Conservation (phyloP, 2,797 vertebrate species). For the Harpagifer antarcticus region DNA sequence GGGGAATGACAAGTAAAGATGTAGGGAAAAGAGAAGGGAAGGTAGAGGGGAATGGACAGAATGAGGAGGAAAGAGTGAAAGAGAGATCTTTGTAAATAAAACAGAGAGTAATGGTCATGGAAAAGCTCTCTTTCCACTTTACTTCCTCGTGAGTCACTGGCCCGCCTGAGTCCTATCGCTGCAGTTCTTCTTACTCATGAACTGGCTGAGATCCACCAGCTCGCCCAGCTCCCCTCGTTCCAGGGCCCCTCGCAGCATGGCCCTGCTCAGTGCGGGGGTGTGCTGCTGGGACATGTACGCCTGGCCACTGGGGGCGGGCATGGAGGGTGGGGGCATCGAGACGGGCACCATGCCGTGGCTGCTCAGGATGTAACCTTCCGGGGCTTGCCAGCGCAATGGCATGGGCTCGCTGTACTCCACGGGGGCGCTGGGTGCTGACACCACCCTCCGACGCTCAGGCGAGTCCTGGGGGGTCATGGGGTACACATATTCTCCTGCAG, state of each 20-base stretch:
- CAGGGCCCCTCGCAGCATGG: constrained; percentile 80
- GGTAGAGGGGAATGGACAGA: constrained; percentile 26
- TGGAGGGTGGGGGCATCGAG: constrained; percentile 72
- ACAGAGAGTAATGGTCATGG: constrained; percentile 52
- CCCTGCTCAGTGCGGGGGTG: constrained; percentile 73
- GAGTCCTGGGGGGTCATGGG: constrained; percentile 92
- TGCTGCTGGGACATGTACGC: constrained; percentile 77
- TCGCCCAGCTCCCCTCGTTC: constrained; percentile 83
- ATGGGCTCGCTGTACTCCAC: constrained; percentile 85
- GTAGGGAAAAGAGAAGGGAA: constrained; percentile 24
- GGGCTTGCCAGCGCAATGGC: constrained; percentile 88
- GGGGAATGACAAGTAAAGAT: constrained; percentile 67
- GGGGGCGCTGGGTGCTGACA: constrained; percentile 91
- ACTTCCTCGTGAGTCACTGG: constrained; percentile 79
- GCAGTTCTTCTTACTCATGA: constrained; percentile 90
- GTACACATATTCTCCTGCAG: constrained; percentile 90
- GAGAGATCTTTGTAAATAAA: constrained; percentile 52
- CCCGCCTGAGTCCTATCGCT: constrained; percentile 91
- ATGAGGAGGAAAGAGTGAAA: constrained; percentile 35
- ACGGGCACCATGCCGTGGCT: constrained; percentile 83
- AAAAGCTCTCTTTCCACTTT: constrained; percentile 45
- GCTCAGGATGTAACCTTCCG: constrained; percentile 91
- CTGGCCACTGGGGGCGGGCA: constrained; percentile 69
- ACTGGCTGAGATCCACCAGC: constrained; percentile 90
- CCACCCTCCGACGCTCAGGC: constrained; percentile 92